These are phyloP conservation scores for Siniperca obscura DNA, from an alignment of 2,797 vertebrate genomes.

Conservation along the genomic window DNA sequence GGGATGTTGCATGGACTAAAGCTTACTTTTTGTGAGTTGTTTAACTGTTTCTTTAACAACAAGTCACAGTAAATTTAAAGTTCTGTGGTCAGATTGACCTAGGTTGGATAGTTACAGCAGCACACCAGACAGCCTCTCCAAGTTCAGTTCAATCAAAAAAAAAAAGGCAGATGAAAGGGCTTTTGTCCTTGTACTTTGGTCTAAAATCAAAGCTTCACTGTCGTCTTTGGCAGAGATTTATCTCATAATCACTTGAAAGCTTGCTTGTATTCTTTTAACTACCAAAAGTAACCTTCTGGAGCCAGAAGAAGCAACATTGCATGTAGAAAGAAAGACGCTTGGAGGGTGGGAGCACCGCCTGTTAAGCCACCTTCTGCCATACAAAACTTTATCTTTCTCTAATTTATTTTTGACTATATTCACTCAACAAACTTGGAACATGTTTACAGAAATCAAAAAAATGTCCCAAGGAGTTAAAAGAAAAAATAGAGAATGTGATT, in stretches of 20 bases:
- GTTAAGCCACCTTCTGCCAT: slow-evolving; percentile 59
- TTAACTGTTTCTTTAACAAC: slow-evolving; percentile 11
- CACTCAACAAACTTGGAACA: slow-evolving; percentile 51
- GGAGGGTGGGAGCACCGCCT: slow-evolving; percentile 33
- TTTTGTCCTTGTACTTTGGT: slow-evolving; percentile 63
- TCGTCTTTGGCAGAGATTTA: slow-evolving; percentile 38
- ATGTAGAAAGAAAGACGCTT: slow-evolving; percentile 32
- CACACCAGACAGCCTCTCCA: slow-evolving; percentile 26
- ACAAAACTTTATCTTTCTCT: slow-evolving; percentile 1
- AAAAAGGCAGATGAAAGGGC: slow-evolving; percentile 49
- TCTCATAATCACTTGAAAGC: slow-evolving; percentile 63
- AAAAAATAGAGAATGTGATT: slow-evolving; percentile 38
- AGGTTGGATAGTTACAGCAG: slow-evolving; percentile 23
- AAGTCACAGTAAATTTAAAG: not conserved
- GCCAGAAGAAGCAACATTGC: slow-evolving; percentile 38
- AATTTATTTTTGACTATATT: slow-evolving; percentile 41
- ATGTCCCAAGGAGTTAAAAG: slow-evolving; percentile 60
- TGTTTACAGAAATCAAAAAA: slow-evolving; percentile 46
- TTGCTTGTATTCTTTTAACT: slow-evolving; percentile 56
- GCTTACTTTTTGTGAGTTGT: not conserved
- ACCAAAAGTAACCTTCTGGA: slow-evolving; percentile 54
- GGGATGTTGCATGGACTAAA: not conserved
- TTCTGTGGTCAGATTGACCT: slow-evolving; percentile 33
- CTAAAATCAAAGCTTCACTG: slow-evolving; percentile 51
- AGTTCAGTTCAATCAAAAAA: slow-evolving; percentile 46